Conservation (phyloP, 1,140 invertebrate genomes). For the Teleogryllus occipitalis region DNA sequence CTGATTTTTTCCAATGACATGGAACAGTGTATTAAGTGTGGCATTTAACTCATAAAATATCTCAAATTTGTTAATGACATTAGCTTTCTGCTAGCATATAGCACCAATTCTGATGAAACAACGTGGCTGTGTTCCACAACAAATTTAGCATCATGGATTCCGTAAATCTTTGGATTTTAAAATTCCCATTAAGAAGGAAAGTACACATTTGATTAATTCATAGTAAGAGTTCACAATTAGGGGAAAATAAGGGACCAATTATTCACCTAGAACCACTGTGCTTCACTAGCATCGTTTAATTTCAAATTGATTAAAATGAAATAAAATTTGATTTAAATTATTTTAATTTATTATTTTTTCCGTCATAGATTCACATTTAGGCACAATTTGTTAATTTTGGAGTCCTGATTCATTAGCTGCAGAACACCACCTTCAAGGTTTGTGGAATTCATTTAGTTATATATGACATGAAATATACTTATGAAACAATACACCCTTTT, state of each 20-base stretch:
- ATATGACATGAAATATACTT: neutral
- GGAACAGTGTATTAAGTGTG: neutral
- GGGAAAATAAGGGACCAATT: too few relatives aligned
- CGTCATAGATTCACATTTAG: neutral
- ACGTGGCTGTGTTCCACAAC: neutral
- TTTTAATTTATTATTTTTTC: neutral
- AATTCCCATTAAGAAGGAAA: neutral
- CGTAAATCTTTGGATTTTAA: neutral
- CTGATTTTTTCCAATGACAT: neutral
- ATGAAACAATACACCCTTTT: neutral
- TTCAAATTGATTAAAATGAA: neutral
- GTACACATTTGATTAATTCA: neutral
- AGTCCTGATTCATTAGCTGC: neutral
- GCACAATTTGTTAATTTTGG: neutral
- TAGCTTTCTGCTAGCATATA: neutral
- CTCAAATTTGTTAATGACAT: neutral
- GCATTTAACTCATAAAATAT: neutral
- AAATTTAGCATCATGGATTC: neutral
- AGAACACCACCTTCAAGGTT: neutral
- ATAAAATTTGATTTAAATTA: neutral
- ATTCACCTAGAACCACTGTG: too few relatives aligned
- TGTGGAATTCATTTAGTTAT: neutral
- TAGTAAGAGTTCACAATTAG: too few relatives aligned
- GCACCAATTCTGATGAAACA: neutral
- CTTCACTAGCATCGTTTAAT: neutral